These are phyloP conservation scores for Nasonia giraulti DNA, from an alignment of 1,140 invertebrate species.

Conservation along the genomic window DNA sequence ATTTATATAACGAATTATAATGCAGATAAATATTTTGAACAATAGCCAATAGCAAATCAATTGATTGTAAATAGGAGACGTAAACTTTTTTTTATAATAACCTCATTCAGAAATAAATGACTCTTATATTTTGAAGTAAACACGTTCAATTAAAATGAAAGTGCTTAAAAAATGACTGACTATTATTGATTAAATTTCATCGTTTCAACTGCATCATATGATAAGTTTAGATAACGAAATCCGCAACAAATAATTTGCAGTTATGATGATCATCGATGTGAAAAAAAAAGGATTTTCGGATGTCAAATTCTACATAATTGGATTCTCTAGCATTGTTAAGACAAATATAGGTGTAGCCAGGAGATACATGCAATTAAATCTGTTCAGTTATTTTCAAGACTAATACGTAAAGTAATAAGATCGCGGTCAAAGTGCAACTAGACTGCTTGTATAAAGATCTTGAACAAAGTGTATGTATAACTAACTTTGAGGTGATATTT, in stretches of 20 bases:
- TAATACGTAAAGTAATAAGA: too few species aligned
- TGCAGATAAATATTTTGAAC: slow-evolving; percentile 5
- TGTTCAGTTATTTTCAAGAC: too few species aligned
- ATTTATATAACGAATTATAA: slow-evolving; percentile 12
- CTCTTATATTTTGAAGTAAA: slow-evolving; percentile 22
- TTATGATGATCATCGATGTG: background rate
- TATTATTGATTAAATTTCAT: slow-evolving; percentile 10
- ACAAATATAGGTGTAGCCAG: background rate
- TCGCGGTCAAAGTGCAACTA: background rate
- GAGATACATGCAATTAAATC: background rate
- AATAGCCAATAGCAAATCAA: background rate
- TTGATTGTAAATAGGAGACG: slow-evolving; percentile 26
- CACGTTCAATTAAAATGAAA: slow-evolving; percentile 29
- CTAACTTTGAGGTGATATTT: slow-evolving; percentile 19
- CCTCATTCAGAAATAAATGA: background rate
- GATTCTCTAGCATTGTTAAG: background rate
- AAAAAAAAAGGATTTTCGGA: background rate
- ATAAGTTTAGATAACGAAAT: background rate
- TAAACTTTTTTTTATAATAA: slow-evolving; percentile 8
- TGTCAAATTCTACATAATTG: background rate
- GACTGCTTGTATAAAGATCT: background rate
- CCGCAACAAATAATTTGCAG: background rate
- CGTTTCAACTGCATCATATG: background rate
- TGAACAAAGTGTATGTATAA: background rate
- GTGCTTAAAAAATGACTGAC: slow-evolving; percentile 42